Conservation (phyloP, 2,113 vertebrate genomes). For the Pomatostomus ruficeps region DNA sequence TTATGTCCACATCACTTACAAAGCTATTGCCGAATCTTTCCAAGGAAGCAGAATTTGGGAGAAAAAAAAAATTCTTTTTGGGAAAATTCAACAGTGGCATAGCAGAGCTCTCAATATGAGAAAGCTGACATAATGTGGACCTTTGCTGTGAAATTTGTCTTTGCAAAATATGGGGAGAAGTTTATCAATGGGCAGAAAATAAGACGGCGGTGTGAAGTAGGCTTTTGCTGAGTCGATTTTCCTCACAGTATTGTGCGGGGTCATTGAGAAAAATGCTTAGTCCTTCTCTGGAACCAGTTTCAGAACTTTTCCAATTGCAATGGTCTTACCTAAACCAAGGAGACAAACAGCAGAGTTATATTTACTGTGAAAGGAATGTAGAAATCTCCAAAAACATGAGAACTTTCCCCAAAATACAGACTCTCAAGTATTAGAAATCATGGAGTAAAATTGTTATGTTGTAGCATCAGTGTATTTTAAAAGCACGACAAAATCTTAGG, state of each 20-base stretch:
- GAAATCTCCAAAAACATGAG: not conserved
- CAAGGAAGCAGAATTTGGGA: slow-evolving; percentile 79
- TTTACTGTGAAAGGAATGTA: not conserved
- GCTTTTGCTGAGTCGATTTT: slow-evolving; percentile 85
- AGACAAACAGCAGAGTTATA: slow-evolving; percentile 20
- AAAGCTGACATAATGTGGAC: slow-evolving; percentile 99
- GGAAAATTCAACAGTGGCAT: slow-evolving; percentile 91
- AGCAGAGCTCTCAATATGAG: slow-evolving; percentile 99
- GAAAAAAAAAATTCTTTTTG: slow-evolving; percentile 50
- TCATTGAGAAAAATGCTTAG: slow-evolving; percentile 80
- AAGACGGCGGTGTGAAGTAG: slow-evolving; percentile 85
- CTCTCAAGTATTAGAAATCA: not conserved
- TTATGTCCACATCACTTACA: slow-evolving; percentile 89
- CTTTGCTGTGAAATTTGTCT: slow-evolving; percentile 79
- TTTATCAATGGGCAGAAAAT: slow-evolving; percentile 84
- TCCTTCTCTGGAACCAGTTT: slow-evolving; percentile 99
- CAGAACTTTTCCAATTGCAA: slow-evolving; percentile 99
- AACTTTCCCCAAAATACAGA: not conserved
- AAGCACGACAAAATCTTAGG: not conserved
- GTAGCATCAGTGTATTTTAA: not conserved
- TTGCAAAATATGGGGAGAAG: slow-evolving; percentile 79
- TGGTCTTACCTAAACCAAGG: slow-evolving; percentile 89
- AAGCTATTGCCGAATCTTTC: slow-evolving; percentile 86
- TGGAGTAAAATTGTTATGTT: not conserved
- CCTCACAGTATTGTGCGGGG: slow-evolving; percentile 84